phyloP scores from a whole-genome alignment of 2,113 vertebrate species.

The Dasyprocta punctata region DNA sequence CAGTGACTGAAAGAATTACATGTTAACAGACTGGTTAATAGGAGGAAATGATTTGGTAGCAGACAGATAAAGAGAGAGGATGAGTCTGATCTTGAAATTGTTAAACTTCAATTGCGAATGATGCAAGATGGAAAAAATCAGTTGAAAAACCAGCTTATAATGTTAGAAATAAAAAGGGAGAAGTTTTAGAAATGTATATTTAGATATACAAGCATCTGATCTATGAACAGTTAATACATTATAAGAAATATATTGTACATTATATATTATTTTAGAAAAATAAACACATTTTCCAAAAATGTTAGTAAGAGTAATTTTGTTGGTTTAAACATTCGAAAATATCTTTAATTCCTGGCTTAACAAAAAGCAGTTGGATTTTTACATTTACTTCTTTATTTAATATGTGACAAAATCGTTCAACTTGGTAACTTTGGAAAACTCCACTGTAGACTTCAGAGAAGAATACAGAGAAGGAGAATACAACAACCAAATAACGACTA shows the following conservation, averaged over 20 bases:
- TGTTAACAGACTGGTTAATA: neutral
- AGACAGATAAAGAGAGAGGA: neutral
- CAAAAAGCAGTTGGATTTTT: neutral
- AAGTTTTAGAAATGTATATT: neutral
- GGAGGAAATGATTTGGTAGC: neutral
- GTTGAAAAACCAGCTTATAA: neutral
- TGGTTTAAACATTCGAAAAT: constrained; percentile 9
- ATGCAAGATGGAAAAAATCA: neutral
- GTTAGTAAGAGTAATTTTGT: neutral
- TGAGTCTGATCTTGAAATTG: neutral
- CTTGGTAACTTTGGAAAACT: neutral
- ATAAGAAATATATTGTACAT: constrained; percentile 12
- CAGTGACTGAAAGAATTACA: neutral
- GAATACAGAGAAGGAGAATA: too few species aligned
- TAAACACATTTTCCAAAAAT: neutral
- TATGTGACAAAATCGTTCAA: neutral
- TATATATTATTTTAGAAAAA: neutral
- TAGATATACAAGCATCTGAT: neutral
- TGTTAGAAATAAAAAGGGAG: neutral
- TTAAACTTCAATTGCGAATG: neutral
- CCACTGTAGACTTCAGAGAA: neutral
- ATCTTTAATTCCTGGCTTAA: neutral
- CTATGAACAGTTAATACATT: neutral
- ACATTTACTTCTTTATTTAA: neutral
- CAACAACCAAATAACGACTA: neutral